These are phyloP conservation scores for Eupithecia subumbrata DNA, from an alignment of 2,888 invertebrate species.

Conservation along the genomic window DNA sequence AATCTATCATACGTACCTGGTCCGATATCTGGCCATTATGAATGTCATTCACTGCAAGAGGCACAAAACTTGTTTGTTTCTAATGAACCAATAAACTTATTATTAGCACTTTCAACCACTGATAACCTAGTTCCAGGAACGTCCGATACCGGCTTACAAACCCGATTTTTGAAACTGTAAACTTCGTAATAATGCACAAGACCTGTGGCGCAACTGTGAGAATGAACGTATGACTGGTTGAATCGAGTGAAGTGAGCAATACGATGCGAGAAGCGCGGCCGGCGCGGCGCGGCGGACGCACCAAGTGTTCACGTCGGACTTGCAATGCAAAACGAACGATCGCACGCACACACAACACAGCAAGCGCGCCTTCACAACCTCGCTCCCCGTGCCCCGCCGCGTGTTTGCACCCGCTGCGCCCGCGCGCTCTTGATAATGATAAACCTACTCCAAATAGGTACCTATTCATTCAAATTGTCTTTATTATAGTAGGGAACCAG, in stretches of 20 bases:
- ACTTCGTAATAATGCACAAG: constrained; percentile 44
- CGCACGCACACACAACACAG: constrained; percentile 6
- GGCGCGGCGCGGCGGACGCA: constrained; percentile 52
- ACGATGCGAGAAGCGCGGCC: constrained; percentile 48
- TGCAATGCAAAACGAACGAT: constrained; percentile 67
- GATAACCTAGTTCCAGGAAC: constrained; percentile 20
- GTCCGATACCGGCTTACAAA: constrained; percentile 16
- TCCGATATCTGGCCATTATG: constrained; percentile 75
- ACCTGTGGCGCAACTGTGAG: constrained; percentile 75
- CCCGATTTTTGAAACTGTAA: constrained; percentile 15
- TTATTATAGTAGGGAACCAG: no score
- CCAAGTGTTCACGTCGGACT: constrained; percentile 59
- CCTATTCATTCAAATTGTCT: constrained; percentile 41
- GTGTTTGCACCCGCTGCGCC: constrained; percentile 42
- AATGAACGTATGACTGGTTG: constrained; percentile 80
- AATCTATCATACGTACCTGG: constrained; percentile 43
- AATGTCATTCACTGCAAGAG: constrained; percentile 58
- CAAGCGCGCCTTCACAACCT: constrained; percentile 39
- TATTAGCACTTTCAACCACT: constrained; percentile 18
- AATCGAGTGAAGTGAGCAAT: constrained; percentile 52
- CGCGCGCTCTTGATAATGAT: constrained; percentile 46
- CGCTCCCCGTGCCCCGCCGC: constrained; percentile 41
- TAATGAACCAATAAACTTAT: constrained; percentile 36
- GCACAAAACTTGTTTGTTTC: constrained; percentile 49
- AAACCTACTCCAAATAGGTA: constrained; percentile 31